These are phyloP conservation scores for Scotopteryx bipunctaria DNA, from an alignment of 2,888 invertebrate genomes.

Conservation along the genomic window DNA sequence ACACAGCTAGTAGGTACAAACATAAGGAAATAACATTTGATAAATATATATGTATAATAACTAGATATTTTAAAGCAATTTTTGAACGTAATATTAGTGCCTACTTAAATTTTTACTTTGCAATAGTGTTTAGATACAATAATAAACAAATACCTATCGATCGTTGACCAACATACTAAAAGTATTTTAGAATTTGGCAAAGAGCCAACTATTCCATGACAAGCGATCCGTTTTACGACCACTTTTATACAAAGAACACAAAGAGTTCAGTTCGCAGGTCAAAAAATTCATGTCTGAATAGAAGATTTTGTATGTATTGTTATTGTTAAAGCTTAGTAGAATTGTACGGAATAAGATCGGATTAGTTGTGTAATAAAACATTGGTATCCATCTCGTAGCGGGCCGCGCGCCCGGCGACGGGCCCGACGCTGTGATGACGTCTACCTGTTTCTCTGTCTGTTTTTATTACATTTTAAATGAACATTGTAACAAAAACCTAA, in stretches of 20 bases:
- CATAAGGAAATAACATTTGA: slow-evolving; percentile 22
- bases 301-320: slow-evolving; percentile 42
- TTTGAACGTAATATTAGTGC: too few species aligned
- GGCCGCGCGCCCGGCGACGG: neutral
- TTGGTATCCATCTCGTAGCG: slow-evolving; percentile 11
- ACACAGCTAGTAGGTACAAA: neutral
- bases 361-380: slow-evolving; percentile 25
- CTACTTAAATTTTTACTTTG: too few species aligned
- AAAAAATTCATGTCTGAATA: slow-evolving; percentile 43
- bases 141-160: slow-evolving; percentile 65
- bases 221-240: slow-evolving; percentile 64
- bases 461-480: slow-evolving; percentile 37
- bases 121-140: neutral
- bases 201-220: slow-evolving; percentile 72
- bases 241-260: slow-evolving; percentile 65
- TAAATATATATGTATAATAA: slow-evolving; percentile 17
- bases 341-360: slow-evolving; percentile 17
- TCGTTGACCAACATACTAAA: slow-evolving; percentile 73
- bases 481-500: slow-evolving; percentile 47
- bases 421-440: neutral
- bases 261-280: slow-evolving; percentile 56
- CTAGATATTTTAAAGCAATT: too few species aligned
- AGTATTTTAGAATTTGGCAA: slow-evolving; percentile 75
- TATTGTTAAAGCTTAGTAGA: slow-evolving; percentile 11
- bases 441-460: slow-evolving; percentile 32